phyloP scores from a whole-genome alignment of 2,797 vertebrate genomes.

The Pterois miles region DNA sequence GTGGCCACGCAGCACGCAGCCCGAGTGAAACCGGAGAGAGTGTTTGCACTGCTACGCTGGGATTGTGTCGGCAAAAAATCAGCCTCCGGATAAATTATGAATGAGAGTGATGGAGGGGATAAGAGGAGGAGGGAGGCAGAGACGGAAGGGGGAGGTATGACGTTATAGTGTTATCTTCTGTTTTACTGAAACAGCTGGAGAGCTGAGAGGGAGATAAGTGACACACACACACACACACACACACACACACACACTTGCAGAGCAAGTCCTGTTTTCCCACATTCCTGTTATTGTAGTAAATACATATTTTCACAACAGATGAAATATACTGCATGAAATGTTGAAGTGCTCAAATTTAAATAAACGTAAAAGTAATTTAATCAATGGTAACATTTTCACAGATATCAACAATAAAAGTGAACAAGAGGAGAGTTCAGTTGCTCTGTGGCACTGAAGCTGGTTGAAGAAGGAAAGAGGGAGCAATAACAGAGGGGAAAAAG shows the following conservation, averaged over 20 bases:
- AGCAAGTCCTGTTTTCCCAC: background rate
- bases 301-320: background rate
- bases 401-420: background rate
- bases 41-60: conserved; percentile 70
- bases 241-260: conserved; percentile 8
- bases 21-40: conserved; percentile 79
- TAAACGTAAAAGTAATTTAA: background rate
- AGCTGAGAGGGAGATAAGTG: conserved; percentile 64
- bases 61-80: conserved; percentile 82
- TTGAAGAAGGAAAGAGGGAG: background rate
- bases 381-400: background rate
- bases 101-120: conserved; percentile 79
- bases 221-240: conserved; percentile 24
- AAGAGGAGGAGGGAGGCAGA: conserved; percentile 56
- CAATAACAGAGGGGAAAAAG: background rate
- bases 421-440: background rate
- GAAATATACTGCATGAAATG: background rate
- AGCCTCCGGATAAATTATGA: conserved; percentile 83
- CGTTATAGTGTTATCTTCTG: conserved; percentile 71
- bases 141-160: conserved; percentile 50
- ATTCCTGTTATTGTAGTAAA: background rate
- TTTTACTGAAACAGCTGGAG: conserved; percentile 80
- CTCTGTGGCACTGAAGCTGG: too few species aligned
- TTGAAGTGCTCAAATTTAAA: background rate
- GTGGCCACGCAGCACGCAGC: conserved; percentile 73